Base-by-base conservation (phyloP, 1,140 invertebrate genomes). In the Eriocheir sinensis region DNA sequence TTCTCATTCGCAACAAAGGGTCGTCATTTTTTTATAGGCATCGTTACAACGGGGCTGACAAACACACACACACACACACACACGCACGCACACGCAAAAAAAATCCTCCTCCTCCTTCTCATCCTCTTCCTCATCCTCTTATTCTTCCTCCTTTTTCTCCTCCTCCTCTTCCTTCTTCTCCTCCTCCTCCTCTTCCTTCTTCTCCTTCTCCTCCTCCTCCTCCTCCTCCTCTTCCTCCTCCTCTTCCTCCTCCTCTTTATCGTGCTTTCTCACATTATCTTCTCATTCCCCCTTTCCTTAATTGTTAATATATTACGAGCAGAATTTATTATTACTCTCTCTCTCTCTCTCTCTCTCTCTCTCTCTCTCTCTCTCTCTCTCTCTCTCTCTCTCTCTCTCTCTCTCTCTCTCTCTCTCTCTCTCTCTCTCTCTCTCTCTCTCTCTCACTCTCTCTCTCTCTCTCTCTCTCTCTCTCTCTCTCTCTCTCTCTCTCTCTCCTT, bases 381-480 rank as follows among this genome's bases (percentile, higher is more conserved):
- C 34, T 34, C 80, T 81, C 80, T 81, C 80, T 81, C 80, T 81
- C 34, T 34, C 34, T 81, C 80, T 81, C 80, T 81, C 80, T 81
- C 80, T 85, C 38, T 40, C 81, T 41, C 83, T 41, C 83, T 41
- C 83, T 41, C 40, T 41, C 40, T 86, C 83, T 41, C 40, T 41
- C 83, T 41, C 40, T 41, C 40, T 41, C 83, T 86, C 34, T 86
- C 83, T 2, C 21, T 36, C 0, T 27, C 40, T 1, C 15, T 9
- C 0, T 38, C 32, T 27, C 9, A 1, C 83, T 9, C 36, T 38
- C 9, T 41, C 34, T 27, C n/a, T n/a, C n/a, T n/a, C n/a, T n/a
- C n/a, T n/a, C n/a, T n/a, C n/a, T n/a, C n/a, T n/a, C n/a, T n/a
- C n/a, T n/a, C n/a, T n/a, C n/a, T n/a, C n/a, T n/a, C n/a, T n/a